Conservation (phyloP, 2,797 vertebrate species). For the Salarias fasciatus region DNA sequence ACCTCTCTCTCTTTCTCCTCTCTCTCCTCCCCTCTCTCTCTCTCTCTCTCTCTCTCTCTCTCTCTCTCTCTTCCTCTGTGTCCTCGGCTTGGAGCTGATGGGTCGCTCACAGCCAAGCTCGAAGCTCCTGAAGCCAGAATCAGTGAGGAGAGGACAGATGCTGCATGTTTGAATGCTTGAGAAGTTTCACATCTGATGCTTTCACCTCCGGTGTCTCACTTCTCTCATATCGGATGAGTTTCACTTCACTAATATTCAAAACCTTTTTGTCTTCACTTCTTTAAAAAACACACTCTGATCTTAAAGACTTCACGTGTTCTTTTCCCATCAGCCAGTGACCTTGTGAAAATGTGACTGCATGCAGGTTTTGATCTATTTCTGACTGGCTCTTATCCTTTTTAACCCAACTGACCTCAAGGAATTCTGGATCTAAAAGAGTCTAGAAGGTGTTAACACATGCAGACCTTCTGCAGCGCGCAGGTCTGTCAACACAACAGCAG, state of each 20-base stretch:
- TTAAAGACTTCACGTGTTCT: not conserved
- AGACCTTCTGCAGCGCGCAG: not conserved
- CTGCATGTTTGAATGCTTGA: slow-evolving; percentile 24
- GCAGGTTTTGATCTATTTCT: slow-evolving; percentile 30
- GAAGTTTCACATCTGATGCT: slow-evolving; percentile 1
- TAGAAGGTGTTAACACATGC: slow-evolving; percentile 34
- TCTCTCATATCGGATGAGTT: slow-evolving; percentile 41
- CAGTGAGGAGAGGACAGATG: slow-evolving; percentile 48
- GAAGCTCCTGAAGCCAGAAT: slow-evolving; percentile 7
- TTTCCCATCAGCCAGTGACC: slow-evolving; percentile 1
- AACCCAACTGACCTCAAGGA: slow-evolving; percentile 27
- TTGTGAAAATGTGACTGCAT: not conserved
- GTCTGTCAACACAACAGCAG: not conserved
- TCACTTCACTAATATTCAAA: slow-evolving; percentile 6
- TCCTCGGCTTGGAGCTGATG: slow-evolving; percentile 38
- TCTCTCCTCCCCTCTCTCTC: slow-evolving; percentile 40
- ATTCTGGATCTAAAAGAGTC: slow-evolving; percentile 45
- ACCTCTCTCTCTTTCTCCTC: slow-evolving; percentile 48
- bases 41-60: slow-evolving; percentile 39
- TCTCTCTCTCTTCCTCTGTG: slow-evolving; percentile 7
- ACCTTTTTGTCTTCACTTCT: too few relatives aligned
- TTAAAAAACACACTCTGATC: too few relatives aligned
- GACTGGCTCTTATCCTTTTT: slow-evolving; percentile 31
- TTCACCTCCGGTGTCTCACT: slow-evolving; percentile 39
- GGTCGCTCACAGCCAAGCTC: slow-evolving; percentile 12